A percentile compares a stretch with the other conserved stretches of the same genome.
These are phyloP conservation scores for Catharus ustulatus DNA, from an alignment of 2,797 vertebrate genomes.

Conservation along the genomic window DNA sequence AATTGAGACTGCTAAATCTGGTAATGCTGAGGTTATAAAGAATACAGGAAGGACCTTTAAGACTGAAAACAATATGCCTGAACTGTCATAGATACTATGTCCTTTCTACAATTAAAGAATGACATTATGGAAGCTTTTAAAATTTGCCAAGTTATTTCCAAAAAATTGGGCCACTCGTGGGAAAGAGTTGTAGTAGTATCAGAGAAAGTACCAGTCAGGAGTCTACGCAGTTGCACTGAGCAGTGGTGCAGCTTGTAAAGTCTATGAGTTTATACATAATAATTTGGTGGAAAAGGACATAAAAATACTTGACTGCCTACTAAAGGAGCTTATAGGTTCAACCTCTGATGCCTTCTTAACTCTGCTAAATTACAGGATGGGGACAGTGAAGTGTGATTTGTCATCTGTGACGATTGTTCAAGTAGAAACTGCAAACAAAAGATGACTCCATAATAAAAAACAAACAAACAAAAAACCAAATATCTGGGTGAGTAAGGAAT, in stretches of 20 bases:
- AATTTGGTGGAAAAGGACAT: not conserved
- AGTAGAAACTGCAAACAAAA: not conserved
- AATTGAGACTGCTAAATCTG: not conserved
- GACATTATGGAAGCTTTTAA: not conserved
- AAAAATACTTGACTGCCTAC: not conserved
- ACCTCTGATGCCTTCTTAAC: not conserved
- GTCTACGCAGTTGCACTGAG: not conserved
- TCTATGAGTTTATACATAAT: not conserved
- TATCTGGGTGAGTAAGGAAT: not conserved
- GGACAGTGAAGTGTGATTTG: not conserved
- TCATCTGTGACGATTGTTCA: not conserved
- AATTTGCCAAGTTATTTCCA: not conserved
- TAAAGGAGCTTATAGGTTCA: not conserved
- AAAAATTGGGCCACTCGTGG: rapidly evolving
- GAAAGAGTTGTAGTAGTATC: not conserved
- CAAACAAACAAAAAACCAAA: not conserved
- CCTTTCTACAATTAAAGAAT: not conserved
- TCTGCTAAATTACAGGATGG: not conserved
- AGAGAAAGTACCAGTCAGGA: not conserved
- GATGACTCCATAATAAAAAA: not conserved
- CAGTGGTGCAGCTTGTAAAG: not conserved
- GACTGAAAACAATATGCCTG: not conserved
- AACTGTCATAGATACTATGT: not conserved
- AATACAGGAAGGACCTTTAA: not conserved
- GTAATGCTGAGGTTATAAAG: not conserved